Evolutionary conservation across 2,113 vertebrate species (phyloP), one percentile per base, ranked within the genome.

Genomic region (Heptranchias perlo): DNA sequence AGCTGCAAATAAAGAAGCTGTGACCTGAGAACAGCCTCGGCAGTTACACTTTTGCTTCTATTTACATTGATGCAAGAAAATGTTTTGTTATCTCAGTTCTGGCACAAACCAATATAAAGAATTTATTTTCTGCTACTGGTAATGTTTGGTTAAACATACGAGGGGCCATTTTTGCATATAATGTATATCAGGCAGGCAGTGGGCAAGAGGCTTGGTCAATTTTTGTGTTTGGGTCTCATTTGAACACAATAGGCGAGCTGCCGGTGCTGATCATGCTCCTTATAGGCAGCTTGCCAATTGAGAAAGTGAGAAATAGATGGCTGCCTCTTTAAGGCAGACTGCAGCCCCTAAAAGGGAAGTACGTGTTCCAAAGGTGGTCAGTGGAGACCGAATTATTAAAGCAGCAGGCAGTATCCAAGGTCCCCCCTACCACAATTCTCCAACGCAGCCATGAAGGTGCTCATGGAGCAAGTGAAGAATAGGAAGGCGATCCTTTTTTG

Each of bases 1-100:
- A 95, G 44, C 64, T 31, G 94, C 13, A 69, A 95, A 95, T 69
- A 95, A 95, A 73, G 64, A 95, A 69, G 94, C 94, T 95, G 64
- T 95, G 94, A 95, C 47, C 52, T 73, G 28, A 44, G 64, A 69
- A 28, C 65, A 69, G 94, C 94, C 44, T 95, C 64, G 49, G 18
- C 25, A 25, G 39, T 94, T 67, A 67, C 23, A 94, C 25, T 94
- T 94, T 67, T 94, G 39, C 64, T 94, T 25, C 93, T 94, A 25
- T 94, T 94, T 94, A 94, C 61, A 49, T 31, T 49, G 93, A 67
- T 94, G n/a, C 44, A 31, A 95, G 94, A 69, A 69, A 52, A 73
- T 69, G 94, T 49, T 95, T 95, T 69, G 28, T 52, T 28, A 94
- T 67, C 64, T 49, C 44, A 49, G 44, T 67, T 87, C 93, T 67